These are phyloP conservation scores for Smithornis capensis DNA, from an alignment of 2,113 vertebrate genomes.

Conservation along the genomic window DNA sequence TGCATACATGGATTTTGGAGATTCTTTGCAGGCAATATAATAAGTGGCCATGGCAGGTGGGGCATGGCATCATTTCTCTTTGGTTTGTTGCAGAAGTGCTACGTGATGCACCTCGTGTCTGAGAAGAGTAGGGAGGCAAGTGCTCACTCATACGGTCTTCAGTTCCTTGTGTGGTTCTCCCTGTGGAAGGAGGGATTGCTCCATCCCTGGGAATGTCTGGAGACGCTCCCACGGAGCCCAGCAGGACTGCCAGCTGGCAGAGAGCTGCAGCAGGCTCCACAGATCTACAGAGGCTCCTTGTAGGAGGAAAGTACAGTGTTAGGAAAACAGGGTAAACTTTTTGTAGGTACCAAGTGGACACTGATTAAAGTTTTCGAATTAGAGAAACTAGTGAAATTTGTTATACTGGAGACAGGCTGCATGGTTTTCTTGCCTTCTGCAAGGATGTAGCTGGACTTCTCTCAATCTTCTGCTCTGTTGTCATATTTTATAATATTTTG, in stretches of 20 bases:
- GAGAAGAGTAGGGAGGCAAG: not conserved
- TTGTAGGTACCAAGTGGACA: not conserved
- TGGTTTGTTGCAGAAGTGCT: not conserved
- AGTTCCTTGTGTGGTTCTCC: not conserved
- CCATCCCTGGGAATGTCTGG: not conserved
- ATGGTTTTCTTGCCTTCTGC: not conserved
- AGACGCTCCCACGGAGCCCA: not conserved
- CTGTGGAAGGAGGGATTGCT: not conserved
- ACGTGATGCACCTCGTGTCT: accelerated
- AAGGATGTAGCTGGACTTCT: not conserved
- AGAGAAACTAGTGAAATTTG: not conserved
- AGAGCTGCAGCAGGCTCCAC: not conserved
- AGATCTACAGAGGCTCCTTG: not conserved
- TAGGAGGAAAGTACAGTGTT: not conserved
- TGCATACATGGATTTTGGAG: not conserved
- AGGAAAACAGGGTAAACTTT: not conserved
- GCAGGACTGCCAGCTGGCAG: not conserved
- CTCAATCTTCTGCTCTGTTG: not conserved
- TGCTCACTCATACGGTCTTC: not conserved
- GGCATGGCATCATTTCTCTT: accelerated
- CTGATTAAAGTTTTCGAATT: not conserved
- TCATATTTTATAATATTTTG: not conserved
- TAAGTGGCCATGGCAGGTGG: not conserved
- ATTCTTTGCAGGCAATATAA: not conserved
- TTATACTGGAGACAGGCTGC: not conserved